Evolutionary conservation across 2,113 vertebrate species (phyloP).

Genomic region (Psammodynastes pulverulentus): DNA sequence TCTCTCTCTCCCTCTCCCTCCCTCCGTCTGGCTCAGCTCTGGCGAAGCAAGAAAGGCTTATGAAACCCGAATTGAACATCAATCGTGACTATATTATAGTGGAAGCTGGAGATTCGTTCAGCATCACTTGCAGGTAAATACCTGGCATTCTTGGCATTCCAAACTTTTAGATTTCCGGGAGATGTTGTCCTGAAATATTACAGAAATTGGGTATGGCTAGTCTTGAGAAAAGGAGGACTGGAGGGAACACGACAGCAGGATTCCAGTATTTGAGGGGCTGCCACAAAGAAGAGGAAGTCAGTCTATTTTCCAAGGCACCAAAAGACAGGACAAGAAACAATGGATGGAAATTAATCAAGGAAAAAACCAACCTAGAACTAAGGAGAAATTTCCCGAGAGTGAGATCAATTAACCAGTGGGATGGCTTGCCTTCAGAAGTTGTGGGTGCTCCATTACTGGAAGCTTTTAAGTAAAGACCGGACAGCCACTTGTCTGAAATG

Average conservation of each 20-base stretch:
- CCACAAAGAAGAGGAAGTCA: not conserved
- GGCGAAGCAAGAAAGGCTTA: slow-evolving; percentile 32
- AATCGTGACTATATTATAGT: slow-evolving; percentile 47
- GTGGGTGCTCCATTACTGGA: not conserved
- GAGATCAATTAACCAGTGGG: not conserved
- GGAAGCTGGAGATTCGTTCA: slow-evolving; percentile 49
- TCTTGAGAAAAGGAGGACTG: not conserved
- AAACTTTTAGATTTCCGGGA: not conserved
- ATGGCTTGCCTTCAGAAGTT: not conserved
- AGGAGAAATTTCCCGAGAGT: not conserved
- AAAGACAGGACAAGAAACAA: not conserved
- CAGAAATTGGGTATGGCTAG: not conserved
- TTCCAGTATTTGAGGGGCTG: not conserved
- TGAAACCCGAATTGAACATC: slow-evolving; percentile 58
- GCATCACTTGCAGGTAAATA: slow-evolving; percentile 69
- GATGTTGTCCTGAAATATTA: not conserved
- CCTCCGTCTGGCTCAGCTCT: slow-evolving; percentile 54
- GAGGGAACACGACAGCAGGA: not conserved
- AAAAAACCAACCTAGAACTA: not conserved
- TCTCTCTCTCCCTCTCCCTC: not conserved
- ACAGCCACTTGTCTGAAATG: not conserved
- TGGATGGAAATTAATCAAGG: not conserved
- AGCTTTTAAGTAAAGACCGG: not conserved
- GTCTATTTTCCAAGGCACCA: not conserved
- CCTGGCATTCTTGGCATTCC: not conserved